phyloP scores from a whole-genome alignment of 2,113 vertebrate species.

The Zingel zingel region DNA sequence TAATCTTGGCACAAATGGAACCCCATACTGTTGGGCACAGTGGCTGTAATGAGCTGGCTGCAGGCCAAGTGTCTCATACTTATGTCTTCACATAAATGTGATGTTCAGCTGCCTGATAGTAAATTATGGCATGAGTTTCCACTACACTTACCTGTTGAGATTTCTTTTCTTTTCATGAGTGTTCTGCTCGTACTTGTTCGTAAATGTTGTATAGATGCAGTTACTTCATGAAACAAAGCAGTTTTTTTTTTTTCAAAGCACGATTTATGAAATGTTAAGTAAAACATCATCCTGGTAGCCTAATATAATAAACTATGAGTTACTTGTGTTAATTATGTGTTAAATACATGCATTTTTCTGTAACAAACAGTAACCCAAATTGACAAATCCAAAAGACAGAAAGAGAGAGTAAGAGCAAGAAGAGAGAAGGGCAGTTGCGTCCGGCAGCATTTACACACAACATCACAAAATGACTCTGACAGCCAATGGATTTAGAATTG shows the following conservation, averaged over 20 bases:
- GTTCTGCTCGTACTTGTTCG: not conserved
- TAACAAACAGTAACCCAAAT: constrained; percentile 27
- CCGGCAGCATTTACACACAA: constrained; percentile 68
- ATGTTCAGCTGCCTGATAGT: constrained; percentile 44
- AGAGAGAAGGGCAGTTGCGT: constrained; percentile 56
- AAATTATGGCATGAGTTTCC: constrained; percentile 23
- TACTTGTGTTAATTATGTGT: not conserved
- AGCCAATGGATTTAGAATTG: constrained; percentile 59
- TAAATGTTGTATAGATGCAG: not conserved
- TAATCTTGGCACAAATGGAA: not conserved
- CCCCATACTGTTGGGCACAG: not conserved
- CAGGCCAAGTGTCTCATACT: constrained; percentile 30
- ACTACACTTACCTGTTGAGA: constrained; percentile 27
- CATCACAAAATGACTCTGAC: constrained; percentile 71
- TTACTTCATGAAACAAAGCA: not conserved
- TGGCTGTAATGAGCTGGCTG: constrained; percentile 55
- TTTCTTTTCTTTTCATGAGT: not conserved
- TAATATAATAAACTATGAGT: not conserved
- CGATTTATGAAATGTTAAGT: not conserved
- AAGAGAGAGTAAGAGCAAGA: constrained; percentile 14
- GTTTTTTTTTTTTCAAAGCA: not conserved
- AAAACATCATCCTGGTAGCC: not conserved
- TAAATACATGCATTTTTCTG: constrained; percentile 10
- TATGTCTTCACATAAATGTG: constrained; percentile 52
- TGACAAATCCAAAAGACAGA: constrained; percentile 27